Evolutionary conservation across 2,113 vertebrate genomes (phyloP).

Genomic region (Psammodynastes pulverulentus): DNA sequence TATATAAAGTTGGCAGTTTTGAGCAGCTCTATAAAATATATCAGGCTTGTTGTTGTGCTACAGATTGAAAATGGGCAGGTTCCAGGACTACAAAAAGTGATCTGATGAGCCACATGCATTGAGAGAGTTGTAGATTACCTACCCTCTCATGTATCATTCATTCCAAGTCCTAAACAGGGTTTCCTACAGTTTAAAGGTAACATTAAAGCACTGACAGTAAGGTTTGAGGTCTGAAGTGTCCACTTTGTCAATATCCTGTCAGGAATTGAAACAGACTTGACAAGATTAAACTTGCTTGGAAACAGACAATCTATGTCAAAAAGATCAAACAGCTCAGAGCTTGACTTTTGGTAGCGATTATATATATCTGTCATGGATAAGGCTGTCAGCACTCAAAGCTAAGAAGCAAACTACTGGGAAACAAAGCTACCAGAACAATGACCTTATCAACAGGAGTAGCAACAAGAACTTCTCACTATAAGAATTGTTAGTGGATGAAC

Average conservation of each 20-base stretch:
- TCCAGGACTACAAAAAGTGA: background rate
- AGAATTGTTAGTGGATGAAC: background rate
- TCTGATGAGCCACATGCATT: background rate
- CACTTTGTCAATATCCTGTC: background rate
- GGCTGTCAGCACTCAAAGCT: background rate
- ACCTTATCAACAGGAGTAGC: background rate
- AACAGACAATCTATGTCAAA: background rate
- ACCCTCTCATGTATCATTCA: background rate
- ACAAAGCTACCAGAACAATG: accelerated
- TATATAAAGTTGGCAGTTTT: background rate
- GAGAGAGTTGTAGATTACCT: background rate
- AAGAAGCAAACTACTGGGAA: background rate
- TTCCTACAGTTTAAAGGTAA: background rate
- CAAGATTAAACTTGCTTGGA: background rate
- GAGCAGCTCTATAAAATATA: background rate
- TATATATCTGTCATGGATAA: background rate
- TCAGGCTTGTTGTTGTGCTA: background rate
- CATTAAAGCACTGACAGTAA: background rate
- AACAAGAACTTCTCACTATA: background rate
- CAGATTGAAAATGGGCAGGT: background rate
- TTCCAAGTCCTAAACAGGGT: background rate
- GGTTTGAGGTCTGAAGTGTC: background rate
- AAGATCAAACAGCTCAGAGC: background rate
- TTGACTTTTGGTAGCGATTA: background rate
- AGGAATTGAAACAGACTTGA: background rate